A percentile compares a stretch with the other conserved stretches of the same genome.
Evolutionary conservation across 1,140 invertebrate species (phyloP).

Genomic region (Zophobas morio): DNA sequence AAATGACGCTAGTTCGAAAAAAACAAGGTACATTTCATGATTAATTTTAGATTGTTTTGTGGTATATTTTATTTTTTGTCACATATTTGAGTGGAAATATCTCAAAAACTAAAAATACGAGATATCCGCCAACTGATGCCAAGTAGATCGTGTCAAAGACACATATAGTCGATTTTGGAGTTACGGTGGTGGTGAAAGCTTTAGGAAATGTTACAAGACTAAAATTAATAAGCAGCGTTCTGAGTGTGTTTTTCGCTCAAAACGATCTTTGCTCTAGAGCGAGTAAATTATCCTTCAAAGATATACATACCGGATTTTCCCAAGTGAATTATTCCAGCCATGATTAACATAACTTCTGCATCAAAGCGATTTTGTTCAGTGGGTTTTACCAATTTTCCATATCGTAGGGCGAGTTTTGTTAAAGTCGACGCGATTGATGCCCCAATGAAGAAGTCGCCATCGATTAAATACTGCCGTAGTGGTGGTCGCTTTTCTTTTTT

Average conservation of each 20-base stretch:
- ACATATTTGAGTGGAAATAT: no score
- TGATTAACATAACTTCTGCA: constrained; percentile 90
- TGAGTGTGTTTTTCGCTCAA: not conserved
- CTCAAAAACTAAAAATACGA: no score
- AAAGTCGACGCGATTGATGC: constrained; percentile 92
- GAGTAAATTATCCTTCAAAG: constrained; percentile 12
- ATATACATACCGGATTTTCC: constrained; percentile 79
- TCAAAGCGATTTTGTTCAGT: constrained; percentile 79
- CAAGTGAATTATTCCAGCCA: constrained; percentile 89
- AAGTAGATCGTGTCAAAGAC: no score
- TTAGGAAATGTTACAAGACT: no score
- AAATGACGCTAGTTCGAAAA: no score
- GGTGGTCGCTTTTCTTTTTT: constrained; percentile 84
- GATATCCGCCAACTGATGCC: no score
- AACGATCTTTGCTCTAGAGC: not conserved
- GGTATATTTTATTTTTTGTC: no score
- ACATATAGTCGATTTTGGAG: no score
- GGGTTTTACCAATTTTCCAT: constrained; percentile 73
- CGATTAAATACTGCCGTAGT: constrained; percentile 89
- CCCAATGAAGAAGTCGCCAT: constrained; percentile 97
- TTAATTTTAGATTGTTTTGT: no score
- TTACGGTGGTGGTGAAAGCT: no score
- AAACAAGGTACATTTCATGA: no score
- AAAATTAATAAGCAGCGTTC: no score
- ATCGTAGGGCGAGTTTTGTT: constrained; percentile 90